Percentiles rank a stretch among this genome's conserved stretches.
Conservation (phyloP, 2,888 invertebrate genomes). For the Cheilosia grossa region DNA sequence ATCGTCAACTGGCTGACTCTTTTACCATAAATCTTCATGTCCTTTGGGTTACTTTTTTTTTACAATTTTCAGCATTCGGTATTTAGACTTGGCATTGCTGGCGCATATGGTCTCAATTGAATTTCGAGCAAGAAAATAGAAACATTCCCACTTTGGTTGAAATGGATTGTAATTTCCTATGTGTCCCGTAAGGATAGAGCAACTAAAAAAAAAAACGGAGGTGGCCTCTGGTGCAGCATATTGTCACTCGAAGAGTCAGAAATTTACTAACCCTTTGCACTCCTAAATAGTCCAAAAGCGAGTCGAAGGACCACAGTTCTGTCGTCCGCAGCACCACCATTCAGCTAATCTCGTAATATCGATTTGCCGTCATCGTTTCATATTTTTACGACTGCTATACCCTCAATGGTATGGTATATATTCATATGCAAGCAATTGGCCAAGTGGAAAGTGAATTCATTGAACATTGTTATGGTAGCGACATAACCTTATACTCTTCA, state of each 20-base stretch:
- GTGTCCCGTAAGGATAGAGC: slow-evolving; percentile 22
- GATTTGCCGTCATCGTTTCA: slow-evolving; percentile 72
- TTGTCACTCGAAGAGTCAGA: slow-evolving; percentile 62
- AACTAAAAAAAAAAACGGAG: not conserved
- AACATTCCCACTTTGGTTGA: slow-evolving; percentile 51
- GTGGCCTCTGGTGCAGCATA: slow-evolving; percentile 59
- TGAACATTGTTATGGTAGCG: slow-evolving; percentile 72
- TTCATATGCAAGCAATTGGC: slow-evolving; percentile 67
- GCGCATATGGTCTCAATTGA: slow-evolving; percentile 59
- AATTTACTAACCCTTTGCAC: slow-evolving; percentile 72
- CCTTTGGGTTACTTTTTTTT: slow-evolving; percentile 20
- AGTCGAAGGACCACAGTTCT: not conserved
- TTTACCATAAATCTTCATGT: slow-evolving; percentile 65
- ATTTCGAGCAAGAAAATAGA: slow-evolving; percentile 60
- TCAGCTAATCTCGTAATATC: slow-evolving; percentile 68
- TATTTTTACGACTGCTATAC: slow-evolving; percentile 53
- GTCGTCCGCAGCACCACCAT: not conserved
- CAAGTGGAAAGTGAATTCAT: slow-evolving; percentile 75
- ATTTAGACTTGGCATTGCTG: slow-evolving; percentile 33
- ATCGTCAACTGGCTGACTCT: slow-evolving; percentile 64
- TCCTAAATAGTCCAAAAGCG: slow-evolving; percentile 56
- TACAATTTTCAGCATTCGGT: slow-evolving; percentile 4
- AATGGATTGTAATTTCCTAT: slow-evolving; percentile 57
- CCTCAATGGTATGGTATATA: not conserved
- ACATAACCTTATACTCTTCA: slow-evolving; percentile 66